A percentile compares a stretch with the other conserved stretches of the same genome.
Conservation (phyloP, 2,888 invertebrate genomes). For the Poecilobothrus nobilitatus region DNA sequence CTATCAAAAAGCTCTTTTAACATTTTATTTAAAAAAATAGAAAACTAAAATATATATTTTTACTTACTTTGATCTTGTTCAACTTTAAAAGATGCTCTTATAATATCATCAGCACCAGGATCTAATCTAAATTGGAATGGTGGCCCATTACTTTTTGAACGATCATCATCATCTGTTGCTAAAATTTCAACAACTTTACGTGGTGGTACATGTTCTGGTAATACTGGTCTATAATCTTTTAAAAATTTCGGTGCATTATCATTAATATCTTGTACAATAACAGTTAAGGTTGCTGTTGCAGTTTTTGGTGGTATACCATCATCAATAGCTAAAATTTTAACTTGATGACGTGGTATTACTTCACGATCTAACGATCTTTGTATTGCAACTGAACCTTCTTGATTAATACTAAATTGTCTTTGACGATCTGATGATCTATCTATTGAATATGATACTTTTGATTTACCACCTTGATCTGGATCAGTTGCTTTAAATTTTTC, state of each 20-base stretch:
- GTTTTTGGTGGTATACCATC: conserved; percentile 89
- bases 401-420: conserved; percentile 87
- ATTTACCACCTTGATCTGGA: conserved; percentile 90
- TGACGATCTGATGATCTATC: conserved; percentile 87
- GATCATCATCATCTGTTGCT: conserved; percentile 88
- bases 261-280: conserved; percentile 91
- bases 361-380: conserved; percentile 88
- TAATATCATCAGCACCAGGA: conserved; percentile 87
- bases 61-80: conserved; percentile 88
- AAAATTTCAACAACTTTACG: conserved; percentile 86
- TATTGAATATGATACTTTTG: conserved; percentile 84
- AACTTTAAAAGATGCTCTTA: conserved; percentile 89
- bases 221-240: conserved; percentile 83
- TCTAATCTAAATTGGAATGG: conserved; percentile 93
- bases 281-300: conserved; percentile 86
- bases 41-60: conserved; percentile 10
- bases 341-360: conserved; percentile 90
- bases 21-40: neutral
- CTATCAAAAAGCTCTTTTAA: no score
- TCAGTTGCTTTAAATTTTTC: conserved; percentile 94
- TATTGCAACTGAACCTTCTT: conserved; percentile 90
- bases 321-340: conserved; percentile 91
- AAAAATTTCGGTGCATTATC: conserved; percentile 91
- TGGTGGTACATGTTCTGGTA: conserved; percentile 87
- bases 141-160: conserved; percentile 90